Base-by-base conservation (phyloP, 2,797 vertebrate genomes). In the Thamnophis elegans region DNA sequence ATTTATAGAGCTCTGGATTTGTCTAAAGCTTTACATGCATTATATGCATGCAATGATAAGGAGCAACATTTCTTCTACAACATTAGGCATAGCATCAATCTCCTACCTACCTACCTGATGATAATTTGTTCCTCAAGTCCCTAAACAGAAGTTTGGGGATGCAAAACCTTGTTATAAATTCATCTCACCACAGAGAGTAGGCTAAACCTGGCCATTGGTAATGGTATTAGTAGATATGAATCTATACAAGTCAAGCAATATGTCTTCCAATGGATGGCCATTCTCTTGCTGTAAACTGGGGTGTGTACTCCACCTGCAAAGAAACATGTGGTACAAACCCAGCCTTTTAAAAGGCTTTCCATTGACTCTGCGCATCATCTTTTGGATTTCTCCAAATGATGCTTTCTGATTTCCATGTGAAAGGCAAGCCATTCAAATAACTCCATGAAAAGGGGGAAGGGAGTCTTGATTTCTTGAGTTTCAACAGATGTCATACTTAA, bases 401-500 rank as follows among this genome's bases (percentile, higher is more conserved):
- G 56, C 95, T 95, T 93, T 89, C 90, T 87, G 78, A 93, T 96
- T 93, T 95, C 93, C 78, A 95, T 95, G 93, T 94, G 95, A 96
- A 96, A 97, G 94, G 94, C 94, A 95, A 96, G 94, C 95, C 96
- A 96, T 94, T 94, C 93, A 96, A 96, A 87, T 95, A 95, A 95
- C 94, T 97, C 54, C 95, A 94, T 88, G 95, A 95, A 95, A 94
- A 95, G 96, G 95, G 94, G 51, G 58, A 54, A 95, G 97, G 97
- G 95, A 96, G 94, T 95, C 95, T 96, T 96, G 95, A 56, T 96
- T 97, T 97, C 96, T 96, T 96, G 95, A 96, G 95, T 97, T 97
- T 97, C 96, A 97, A 96, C 97, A 97, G 97, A 97, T 97, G 97
- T 97, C 97, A 96, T 96, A 96, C 94, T 97, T 97, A 97, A 97